A percentile compares a stretch with the other conserved stretches of the same genome.
These are phyloP conservation scores for Diploscapter pachys DNA, from an alignment of 1,140 invertebrate genomes.

Conservation along the genomic window DNA sequence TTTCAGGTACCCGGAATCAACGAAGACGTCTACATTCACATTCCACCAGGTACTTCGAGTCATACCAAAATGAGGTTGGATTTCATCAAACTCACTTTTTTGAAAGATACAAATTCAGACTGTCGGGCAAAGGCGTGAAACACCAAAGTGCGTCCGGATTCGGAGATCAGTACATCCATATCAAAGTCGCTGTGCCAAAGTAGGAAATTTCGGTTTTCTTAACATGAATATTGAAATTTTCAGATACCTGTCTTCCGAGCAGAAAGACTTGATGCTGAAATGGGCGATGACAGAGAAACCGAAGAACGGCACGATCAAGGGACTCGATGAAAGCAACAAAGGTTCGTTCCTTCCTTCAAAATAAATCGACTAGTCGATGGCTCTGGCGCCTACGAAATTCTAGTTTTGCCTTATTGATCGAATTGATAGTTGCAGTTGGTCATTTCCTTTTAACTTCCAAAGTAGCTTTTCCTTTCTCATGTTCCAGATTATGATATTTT, in stretches of 20 bases:
- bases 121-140: constrained; percentile 83
- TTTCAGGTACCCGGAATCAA: constrained; percentile 80
- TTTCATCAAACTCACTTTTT: too few relatives aligned
- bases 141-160: constrained; percentile 77
- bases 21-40: constrained; percentile 72
- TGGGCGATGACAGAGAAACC: constrained; percentile 74
- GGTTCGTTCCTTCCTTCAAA: too few relatives aligned
- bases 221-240: constrained; percentile 61
- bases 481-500: too few relatives aligned
- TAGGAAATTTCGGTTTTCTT: constrained; percentile 44
- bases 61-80: constrained; percentile 66
- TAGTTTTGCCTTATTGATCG: too few relatives aligned
- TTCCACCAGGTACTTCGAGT: constrained; percentile 84
- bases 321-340: constrained; percentile 13
- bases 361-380: too few relatives aligned
- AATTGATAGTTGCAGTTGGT: too few relatives aligned
- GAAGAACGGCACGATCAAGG: constrained; percentile 66
- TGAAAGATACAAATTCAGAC: too few relatives aligned
- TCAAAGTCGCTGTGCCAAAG: constrained; percentile 76
- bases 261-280: constrained; percentile 77
- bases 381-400: too few relatives aligned
- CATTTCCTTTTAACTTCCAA: too few relatives aligned
- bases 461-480: too few relatives aligned
- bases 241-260: constrained; percentile 73
- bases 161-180: constrained; percentile 95